Evolutionary conservation across 2,888 invertebrate species (phyloP), one percentile per base, ranked within the genome.

Genomic region (Parnassius mnemosyne): DNA sequence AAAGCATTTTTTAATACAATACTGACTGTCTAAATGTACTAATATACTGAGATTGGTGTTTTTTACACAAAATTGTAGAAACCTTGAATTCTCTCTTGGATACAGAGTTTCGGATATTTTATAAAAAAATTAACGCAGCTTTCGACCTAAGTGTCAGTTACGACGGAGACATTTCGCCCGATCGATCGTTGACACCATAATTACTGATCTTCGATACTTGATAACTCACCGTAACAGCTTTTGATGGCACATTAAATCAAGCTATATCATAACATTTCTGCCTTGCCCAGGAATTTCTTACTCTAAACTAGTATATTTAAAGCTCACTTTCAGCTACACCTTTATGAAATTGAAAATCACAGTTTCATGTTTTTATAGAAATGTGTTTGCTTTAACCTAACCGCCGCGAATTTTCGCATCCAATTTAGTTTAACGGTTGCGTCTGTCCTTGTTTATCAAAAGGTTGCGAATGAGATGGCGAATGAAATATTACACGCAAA

Each of bases 311-410:
- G 51, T 41, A 1, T 0, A 1, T 0, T 20, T 62, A n/a, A 62
- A 62, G 49, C 53, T 20, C 10, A 42, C 42, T 53, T 52, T 56
- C 42, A 10, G 41, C 13, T 13, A 47, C 10, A 50, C 10, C 25
- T 20, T 12, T 42, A 43, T 16, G 11, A 49, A 47, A 56, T 50
- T 57, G 70, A 75, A 79, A 84, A 81, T 79, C 76, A 77, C 71
- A 65, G 70, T 67, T 66, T 65, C 64, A 67, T 68, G 63, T 63
- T 64, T 66, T 69, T 70, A 72, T 67, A 63, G 70, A 74, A 68
- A 69, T 74, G 70, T 85, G 82, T 87, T 87, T 86, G 81, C 83
- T 83, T 81, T 80, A 79, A 81, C 77, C 71, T 77, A 73, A 78
- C 75, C 75, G 79, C 78, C 78, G 80, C 80, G 83, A 82, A 87